A percentile compares a stretch with the other conserved stretches of the same genome.
Conservation (phyloP, 2,888 invertebrate species). For the Cyclophora punctaria region DNA sequence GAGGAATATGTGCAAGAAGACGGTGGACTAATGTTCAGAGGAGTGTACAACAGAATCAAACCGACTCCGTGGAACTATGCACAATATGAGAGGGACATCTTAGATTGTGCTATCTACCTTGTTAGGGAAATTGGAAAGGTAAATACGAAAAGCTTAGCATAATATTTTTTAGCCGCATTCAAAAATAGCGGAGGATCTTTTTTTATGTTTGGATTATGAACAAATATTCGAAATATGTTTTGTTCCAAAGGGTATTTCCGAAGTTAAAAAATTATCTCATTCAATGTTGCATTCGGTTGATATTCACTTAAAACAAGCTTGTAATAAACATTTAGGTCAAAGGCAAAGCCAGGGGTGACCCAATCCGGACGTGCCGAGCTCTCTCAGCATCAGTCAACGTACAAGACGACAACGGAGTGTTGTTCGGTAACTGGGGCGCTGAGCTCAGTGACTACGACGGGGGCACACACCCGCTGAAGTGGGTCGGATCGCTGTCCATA, state of each 20-base stretch:
- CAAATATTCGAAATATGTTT: too few species aligned
- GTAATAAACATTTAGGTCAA: conserved; percentile 43
- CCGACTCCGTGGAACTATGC: conserved; percentile 94
- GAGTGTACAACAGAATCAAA: conserved; percentile 87
- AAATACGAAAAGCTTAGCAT: conserved; percentile 4
- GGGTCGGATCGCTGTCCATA: conserved; percentile 92
- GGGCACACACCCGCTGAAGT: conserved; percentile 90
- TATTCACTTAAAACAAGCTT: conserved; percentile 2
- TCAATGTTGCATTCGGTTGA: too few species aligned
- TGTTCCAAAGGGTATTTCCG: too few species aligned
- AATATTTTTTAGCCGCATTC: too few species aligned
- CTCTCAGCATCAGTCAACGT: conserved; percentile 93
- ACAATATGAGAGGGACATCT: conserved; percentile 88
- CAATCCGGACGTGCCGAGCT: conserved; percentile 83
- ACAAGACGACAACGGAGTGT: conserved; percentile 88
- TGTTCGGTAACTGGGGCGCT: conserved; percentile 91
- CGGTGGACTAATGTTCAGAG: conserved; percentile 92
- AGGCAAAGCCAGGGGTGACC: conserved; percentile 81
- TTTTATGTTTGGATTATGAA: too few species aligned
- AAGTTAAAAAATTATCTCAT: too few species aligned
- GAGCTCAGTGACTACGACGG: conserved; percentile 89
- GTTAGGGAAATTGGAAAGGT: conserved; percentile 83
- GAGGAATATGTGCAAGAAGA: conserved; percentile 91
- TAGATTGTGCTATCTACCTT: conserved; percentile 86
- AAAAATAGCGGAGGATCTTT: too few species aligned